Evolutionary conservation across 2,797 vertebrate genomes (phyloP), one percentile per base, ranked within the genome.

Genomic region (Staurois parvus): DNA sequence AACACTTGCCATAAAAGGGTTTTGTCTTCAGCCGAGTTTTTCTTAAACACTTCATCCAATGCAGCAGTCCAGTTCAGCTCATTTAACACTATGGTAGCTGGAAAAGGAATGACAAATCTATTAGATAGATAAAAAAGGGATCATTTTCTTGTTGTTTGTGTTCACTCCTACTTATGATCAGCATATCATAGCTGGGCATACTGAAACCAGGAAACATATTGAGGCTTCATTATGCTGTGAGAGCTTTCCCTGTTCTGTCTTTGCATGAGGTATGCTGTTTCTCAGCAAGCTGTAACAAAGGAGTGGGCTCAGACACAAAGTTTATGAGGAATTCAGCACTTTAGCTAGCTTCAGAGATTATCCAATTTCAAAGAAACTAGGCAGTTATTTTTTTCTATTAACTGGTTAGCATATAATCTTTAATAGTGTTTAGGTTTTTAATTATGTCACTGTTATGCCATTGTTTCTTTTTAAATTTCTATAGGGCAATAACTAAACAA

Each of bases 1-100:
- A 98, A 99, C 85, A 98, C 97, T 92, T 99, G 98, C 98, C 98
- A 99, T 21, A 98, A 88, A 21, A 99, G 91, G 0, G 97, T 95
- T 4, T 97, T 96, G 86, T 99, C 98, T 75, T 97, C 96, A 19
- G 96, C 96, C 86, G 95, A 95, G 92, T 99, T 99, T 88, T 93
- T 68, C 88, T 95, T 97, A 92, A 99, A 99, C 42, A 97, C 92
- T 0, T 97, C 95, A 78, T 99, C 97, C 91, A 99, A 89, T 0
- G 95, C 96, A 8, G 95, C 95, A 0, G 98, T 99, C 98, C 98
- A 99, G 87, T 97, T 98, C 37, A 99, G 94, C 88, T 99, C 98
- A 85, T 99, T 99, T 69, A 99, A 88, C 87, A 99, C 97, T 8
- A 98, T 97, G 0, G 96, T 97, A 64, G 98, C 98, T 99, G 90